A percentile compares a stretch with the other conserved stretches of the same genome.
Evolutionary conservation across 2,113 vertebrate species (phyloP).

Genomic region (Pithys albifrons): DNA sequence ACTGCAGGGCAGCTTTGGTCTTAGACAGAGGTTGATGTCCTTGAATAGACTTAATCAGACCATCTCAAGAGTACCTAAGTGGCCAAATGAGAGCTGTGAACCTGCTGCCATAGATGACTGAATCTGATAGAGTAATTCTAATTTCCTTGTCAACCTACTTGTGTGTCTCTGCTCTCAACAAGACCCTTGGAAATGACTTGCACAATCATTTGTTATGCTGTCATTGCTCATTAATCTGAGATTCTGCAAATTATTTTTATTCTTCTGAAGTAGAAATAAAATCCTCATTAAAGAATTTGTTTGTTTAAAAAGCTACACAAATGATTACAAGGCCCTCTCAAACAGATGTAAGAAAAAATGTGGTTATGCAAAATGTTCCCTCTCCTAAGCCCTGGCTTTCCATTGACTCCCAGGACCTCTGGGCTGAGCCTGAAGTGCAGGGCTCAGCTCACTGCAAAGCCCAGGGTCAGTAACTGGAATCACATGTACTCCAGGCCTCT

Average conservation of each 20-base stretch:
- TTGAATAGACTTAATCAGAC: neutral
- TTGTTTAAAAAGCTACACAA: conserved; percentile 54
- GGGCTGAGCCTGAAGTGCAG: neutral
- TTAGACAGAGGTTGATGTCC: neutral
- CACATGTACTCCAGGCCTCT: neutral
- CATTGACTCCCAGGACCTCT: conserved; percentile 37
- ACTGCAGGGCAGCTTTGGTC: neutral
- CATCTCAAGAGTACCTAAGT: neutral
- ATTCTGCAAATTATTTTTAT: conserved; percentile 46
- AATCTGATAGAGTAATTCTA: neutral
- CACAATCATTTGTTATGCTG: conserved; percentile 3
- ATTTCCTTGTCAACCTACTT: neutral
- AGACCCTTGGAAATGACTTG: conserved; percentile 32
- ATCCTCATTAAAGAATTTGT: conserved; percentile 51
- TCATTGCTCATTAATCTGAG: conserved; percentile 55
- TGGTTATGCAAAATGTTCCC: conserved; percentile 32
- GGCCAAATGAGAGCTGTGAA: neutral
- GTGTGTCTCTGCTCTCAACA: neutral
- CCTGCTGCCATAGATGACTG: conserved; percentile 8
- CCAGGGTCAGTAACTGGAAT: conserved; percentile 45
- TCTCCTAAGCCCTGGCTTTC: neutral
- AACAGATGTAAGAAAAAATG: conserved; percentile 45
- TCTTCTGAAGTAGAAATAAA: conserved; percentile 53
- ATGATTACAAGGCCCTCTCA: conserved; percentile 43
- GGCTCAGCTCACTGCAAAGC: conserved; percentile 31